phyloP scores from a whole-genome alignment of 2,888 invertebrate genomes.

The Sarcophaga caerulescens region DNA sequence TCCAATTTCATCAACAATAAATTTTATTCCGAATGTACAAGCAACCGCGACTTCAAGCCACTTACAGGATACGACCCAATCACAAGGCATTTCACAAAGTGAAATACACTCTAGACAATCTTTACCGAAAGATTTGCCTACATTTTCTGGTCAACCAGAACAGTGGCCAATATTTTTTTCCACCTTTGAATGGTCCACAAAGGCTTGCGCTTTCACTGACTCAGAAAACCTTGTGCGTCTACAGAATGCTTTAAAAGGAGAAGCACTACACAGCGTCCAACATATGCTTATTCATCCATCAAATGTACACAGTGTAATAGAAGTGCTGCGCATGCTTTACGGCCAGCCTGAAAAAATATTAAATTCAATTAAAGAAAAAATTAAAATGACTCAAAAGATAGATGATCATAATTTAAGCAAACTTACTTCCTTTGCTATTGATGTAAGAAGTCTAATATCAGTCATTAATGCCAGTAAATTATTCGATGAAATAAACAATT shows the following conservation, averaged over 20 bases:
- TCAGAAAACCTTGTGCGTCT: conserved; percentile 35
- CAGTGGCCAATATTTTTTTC: conserved; percentile 49
- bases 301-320: conserved; percentile 28
- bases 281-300: conserved; percentile 47
- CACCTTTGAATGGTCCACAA: conserved; percentile 50
- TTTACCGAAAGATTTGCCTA: conserved; percentile 21
- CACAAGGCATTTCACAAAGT: background rate
- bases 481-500: conserved; percentile 44
- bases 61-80: background rate
- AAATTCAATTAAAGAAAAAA: conserved; percentile 40
- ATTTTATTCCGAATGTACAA: no score
- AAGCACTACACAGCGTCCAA: conserved; percentile 39
- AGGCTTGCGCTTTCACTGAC: conserved; percentile 24
- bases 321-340: conserved; percentile 26
- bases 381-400: conserved; percentile 15
- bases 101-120: conserved; percentile 21
- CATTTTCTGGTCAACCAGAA: conserved; percentile 33
- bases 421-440: conserved; percentile 50
- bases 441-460: conserved; percentile 42
- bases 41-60: no score
- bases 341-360: background rate
- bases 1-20: no score
- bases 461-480: conserved; percentile 43
- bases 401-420: conserved; percentile 40
- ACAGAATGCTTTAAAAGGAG: conserved; percentile 51